Conservation (phyloP, 2,113 vertebrate species). For the Bufo gargarizans region DNA sequence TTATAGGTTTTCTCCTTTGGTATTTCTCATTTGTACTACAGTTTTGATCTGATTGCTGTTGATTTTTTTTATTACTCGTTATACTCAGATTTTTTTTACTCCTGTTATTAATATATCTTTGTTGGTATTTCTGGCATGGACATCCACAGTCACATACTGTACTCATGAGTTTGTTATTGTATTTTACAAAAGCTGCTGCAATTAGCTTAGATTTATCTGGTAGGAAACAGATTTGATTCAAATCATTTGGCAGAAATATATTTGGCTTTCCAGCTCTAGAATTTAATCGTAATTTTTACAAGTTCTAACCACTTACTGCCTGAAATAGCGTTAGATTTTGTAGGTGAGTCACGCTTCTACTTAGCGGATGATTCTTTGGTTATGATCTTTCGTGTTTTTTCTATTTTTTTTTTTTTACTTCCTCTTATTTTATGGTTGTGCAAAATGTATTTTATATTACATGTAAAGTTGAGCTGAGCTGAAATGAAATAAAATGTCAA, state of each 20-base stretch:
- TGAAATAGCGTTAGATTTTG: not conserved
- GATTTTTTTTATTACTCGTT: not conserved
- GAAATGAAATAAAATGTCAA: not conserved
- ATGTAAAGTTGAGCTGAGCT: not conserved
- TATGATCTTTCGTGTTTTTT: not conserved
- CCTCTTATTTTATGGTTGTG: not conserved
- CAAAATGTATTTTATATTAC: not conserved
- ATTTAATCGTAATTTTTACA: conserved; percentile 15
- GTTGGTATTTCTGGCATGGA: not conserved
- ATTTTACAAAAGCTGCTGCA: conserved; percentile 15
- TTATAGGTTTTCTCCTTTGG: not conserved
- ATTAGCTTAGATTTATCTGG: conserved; percentile 27
- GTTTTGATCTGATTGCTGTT: not conserved
- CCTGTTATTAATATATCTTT: not conserved
- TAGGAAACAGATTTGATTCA: conserved; percentile 33
- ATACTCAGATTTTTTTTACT: not conserved
- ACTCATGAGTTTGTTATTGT: conserved; percentile 38
- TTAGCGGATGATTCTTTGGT: not conserved
- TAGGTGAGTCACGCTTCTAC: not conserved
- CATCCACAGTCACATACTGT: conserved; percentile 25
- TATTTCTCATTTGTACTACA: not conserved
- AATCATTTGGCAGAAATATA: conserved; percentile 32
- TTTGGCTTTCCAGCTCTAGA: conserved; percentile 29
- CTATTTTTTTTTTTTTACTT: not conserved
- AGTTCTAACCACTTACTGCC: conserved; percentile 19